Evolutionary conservation across 2,113 vertebrate species (phyloP).

Genomic region (Rhegmatorhina hoffmannsi): DNA sequence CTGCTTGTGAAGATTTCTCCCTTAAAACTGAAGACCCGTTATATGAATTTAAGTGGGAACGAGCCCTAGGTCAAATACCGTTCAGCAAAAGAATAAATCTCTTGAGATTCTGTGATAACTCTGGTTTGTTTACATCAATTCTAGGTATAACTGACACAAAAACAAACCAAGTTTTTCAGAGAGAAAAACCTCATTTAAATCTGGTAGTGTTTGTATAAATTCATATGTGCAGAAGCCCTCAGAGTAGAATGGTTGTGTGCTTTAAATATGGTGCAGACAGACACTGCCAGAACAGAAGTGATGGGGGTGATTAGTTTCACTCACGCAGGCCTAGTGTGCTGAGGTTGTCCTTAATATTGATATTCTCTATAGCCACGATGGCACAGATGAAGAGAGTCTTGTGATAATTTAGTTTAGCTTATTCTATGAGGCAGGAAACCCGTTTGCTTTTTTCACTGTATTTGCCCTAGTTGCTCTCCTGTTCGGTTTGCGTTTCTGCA

Average conservation of each 20-base stretch:
- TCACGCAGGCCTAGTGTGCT: rapidly evolving
- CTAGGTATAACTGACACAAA: background rate
- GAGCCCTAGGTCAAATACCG: background rate
- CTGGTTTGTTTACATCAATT: background rate
- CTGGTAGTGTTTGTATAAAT: background rate
- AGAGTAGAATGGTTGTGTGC: background rate
- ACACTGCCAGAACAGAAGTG: background rate
- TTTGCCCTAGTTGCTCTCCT: background rate
- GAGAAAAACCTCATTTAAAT: background rate
- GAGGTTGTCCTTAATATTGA: background rate
- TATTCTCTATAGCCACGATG: background rate
- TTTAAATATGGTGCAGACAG: background rate
- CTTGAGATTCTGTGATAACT: background rate
- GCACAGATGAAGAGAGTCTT: background rate
- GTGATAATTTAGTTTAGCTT: background rate
- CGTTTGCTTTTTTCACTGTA: background rate
- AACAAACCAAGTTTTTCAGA: background rate
- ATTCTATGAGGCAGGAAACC: background rate
- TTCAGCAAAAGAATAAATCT: background rate
- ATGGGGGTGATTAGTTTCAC: background rate
- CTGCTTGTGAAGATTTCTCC: background rate
- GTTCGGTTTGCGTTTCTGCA: background rate
- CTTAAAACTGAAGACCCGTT: background rate
- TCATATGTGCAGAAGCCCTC: background rate
- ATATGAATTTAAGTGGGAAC: background rate